These are phyloP conservation scores for Panulirus ornatus DNA, from an alignment of 1,140 invertebrate species.

Conservation along the genomic window DNA sequence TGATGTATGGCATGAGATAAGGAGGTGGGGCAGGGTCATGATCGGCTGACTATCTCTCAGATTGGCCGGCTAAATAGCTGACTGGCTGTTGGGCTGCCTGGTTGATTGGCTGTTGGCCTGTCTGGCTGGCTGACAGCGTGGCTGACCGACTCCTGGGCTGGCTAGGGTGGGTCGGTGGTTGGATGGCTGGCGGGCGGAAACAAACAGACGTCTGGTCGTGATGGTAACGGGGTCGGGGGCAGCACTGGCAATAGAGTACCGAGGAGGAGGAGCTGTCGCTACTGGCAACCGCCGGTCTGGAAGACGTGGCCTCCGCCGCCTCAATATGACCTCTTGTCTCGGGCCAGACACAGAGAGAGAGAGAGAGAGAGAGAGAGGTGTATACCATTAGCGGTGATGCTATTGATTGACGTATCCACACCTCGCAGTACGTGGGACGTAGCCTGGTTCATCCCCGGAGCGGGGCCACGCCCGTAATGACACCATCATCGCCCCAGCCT, in stretches of 20 bases:
- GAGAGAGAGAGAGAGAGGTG: background rate
- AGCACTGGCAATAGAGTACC: background rate
- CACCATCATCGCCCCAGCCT: background rate
- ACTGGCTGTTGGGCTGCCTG: too few species aligned
- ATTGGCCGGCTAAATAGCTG: too few species aligned
- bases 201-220: background rate
- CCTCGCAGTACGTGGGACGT: background rate
- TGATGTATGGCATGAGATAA: too few species aligned
- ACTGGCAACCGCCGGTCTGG: background rate
- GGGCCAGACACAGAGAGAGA: background rate
- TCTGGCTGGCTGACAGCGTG: background rate
- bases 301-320: background rate
- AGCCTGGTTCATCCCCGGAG: too few species aligned
- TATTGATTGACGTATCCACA: background rate
- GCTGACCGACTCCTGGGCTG: too few species aligned
- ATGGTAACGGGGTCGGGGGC: background rate
- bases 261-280: background rate
- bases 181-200: too few species aligned
- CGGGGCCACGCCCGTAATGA: background rate
- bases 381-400: background rate
- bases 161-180: too few species aligned
- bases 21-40: too few species aligned
- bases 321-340: background rate
- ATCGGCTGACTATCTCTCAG: too few species aligned
- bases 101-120: too few species aligned